Base-by-base conservation (phyloP, 2,113 vertebrate species). In the Mormoops blainvillei region DNA sequence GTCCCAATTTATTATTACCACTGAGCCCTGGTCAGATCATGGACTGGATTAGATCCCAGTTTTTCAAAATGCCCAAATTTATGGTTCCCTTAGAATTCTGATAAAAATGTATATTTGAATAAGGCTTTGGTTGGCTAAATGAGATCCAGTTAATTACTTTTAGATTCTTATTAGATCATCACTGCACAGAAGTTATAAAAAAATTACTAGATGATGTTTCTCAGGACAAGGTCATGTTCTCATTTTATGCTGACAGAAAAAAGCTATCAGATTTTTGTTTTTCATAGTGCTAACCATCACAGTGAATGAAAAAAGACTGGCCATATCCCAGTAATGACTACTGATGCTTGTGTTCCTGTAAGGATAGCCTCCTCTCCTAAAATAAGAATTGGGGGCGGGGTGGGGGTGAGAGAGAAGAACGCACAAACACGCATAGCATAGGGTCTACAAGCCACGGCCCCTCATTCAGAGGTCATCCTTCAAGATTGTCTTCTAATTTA, bases 1-100 rank as follows among this genome's bases (percentile, higher is more conserved):
- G 98, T 98, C 97, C 95, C 98, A 98, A 99, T 99, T 98, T 98
- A 98, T 98, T 99, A 99, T 98, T 98, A 98, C 98, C 98, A 98
- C 98, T 99, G 98, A 98, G 98, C 98, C 97, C 98, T 98, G 98
- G 98, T 99, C 98, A 98, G 98, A 99, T 99, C 98, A 98, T 96
- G 36, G 97, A 97, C 98, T 98, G 98, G 98, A 99, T 98, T 98
- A 98, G 97, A 98, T 99, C 98, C 98, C 98, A 98, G 98, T 98
- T 98, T 98, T 99, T 98, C 98, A 98, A 97, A 98, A 98, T 97
- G 97, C 98, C 98, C 98, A 97, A 98, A 98, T 98, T 99, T 98
- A 99, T 98, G 98, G 97, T 98, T 98, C 98, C 98, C 97, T 98
- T 97, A 97, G 97, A 98, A 98, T 97, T 61, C 95, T 98, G 98